These are phyloP conservation scores for Smutsia temminckii DNA, from an alignment of 2,797 vertebrate species.

Conservation along the genomic window DNA sequence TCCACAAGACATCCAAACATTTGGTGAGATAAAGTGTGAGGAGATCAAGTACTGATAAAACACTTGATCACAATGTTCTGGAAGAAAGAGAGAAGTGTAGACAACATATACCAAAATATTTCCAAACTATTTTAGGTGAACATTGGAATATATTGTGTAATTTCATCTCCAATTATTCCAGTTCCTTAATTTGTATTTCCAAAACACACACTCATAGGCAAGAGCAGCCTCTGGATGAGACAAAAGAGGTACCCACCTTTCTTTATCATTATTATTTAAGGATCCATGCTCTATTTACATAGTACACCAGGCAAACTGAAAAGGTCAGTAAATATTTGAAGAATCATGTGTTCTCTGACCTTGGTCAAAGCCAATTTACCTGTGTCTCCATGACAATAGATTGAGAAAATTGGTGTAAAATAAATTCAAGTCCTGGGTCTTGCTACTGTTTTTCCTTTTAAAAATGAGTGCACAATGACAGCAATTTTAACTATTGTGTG, in stretches of 20 bases:
- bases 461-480: background rate
- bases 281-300: background rate
- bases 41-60: background rate
- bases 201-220: background rate
- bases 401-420: slow-evolving; percentile 24
- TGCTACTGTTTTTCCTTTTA: background rate
- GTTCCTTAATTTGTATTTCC: background rate
- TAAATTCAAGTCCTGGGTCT: background rate
- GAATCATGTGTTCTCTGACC: background rate
- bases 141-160: background rate
- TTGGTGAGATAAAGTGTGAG: background rate
- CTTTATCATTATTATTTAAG: background rate
- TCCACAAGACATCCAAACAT: background rate
- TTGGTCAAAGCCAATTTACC: background rate
- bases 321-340: background rate
- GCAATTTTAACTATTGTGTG: background rate
- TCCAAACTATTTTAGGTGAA: background rate
- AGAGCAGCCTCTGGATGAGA: background rate
- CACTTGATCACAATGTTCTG: background rate
- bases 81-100: background rate
- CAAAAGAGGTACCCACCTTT: background rate
- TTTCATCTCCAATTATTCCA: background rate
- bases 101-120: background rate
- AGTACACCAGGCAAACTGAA: background rate
- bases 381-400: background rate